Percentiles rank a stretch among this genome's conserved stretches.
Evolutionary conservation across 2,888 invertebrate genomes (phyloP).

Genomic region (Xestobium rufovillosum): DNA sequence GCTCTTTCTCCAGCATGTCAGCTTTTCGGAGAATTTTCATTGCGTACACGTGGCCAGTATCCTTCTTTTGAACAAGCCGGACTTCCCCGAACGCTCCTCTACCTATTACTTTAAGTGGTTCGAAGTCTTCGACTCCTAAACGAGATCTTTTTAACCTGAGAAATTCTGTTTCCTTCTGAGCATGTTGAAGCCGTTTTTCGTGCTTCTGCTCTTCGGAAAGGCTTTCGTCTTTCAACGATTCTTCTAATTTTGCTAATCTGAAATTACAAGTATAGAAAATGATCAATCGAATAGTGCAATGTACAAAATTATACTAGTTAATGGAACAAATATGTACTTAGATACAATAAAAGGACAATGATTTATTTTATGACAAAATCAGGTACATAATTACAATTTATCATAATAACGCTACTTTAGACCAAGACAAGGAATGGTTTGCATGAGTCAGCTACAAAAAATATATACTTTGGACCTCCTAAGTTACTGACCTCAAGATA

Average conservation of each 20-base stretch:
- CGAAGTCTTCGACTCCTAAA: slow-evolving; percentile 96
- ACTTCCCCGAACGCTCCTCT: slow-evolving; percentile 92
- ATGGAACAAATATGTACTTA: no score
- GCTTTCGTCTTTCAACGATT: slow-evolving; percentile 92
- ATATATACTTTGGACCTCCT: no score
- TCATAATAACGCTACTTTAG: no score
- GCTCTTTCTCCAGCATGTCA: slow-evolving; percentile 99
- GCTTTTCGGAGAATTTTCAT: slow-evolving; percentile 99
- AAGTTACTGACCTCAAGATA: no score
- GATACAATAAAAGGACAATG: no score
- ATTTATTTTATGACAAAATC: no score
- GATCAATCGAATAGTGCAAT: not conserved
- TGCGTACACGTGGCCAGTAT: slow-evolving; percentile 98
- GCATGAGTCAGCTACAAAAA: no score
- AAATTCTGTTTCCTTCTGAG: slow-evolving; percentile 98
- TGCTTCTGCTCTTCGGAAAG: slow-evolving; percentile 91
- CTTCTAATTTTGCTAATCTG: slow-evolving; percentile 87
- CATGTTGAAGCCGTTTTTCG: slow-evolving; percentile 90
- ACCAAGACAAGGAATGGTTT: no score
- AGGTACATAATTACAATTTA: no score
- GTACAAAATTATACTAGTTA: no score
- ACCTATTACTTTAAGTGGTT: slow-evolving; percentile 95
- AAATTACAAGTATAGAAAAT: slow-evolving; percentile 20
- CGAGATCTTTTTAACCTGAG: slow-evolving; percentile 90
- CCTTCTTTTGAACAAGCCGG: slow-evolving; percentile 97